These are phyloP conservation scores for Platorchestia sp. DNA, from an alignment of 1,140 invertebrate genomes.

Conservation along the genomic window DNA sequence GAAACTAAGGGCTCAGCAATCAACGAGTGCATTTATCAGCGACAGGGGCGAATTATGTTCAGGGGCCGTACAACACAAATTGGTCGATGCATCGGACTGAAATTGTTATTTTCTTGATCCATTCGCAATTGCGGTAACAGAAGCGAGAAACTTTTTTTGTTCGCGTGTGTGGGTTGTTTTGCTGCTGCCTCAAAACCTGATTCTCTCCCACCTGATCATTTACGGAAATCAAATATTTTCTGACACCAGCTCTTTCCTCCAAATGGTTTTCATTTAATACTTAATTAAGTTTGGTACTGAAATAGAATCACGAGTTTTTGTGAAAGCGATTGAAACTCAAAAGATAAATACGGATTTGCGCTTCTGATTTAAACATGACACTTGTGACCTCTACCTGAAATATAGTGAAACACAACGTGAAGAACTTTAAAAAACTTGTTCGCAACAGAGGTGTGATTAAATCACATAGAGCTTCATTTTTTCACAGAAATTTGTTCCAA, in stretches of 20 bases:
- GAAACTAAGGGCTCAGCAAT: not conserved
- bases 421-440: too few relatives aligned
- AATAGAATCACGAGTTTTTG: too few relatives aligned
- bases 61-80: not conserved
- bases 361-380: too few relatives aligned
- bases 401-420: too few relatives aligned
- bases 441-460: too few relatives aligned
- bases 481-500: too few relatives aligned
- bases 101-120: not conserved
- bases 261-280: not conserved
- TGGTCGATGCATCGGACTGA: not conserved
- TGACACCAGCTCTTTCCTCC: not conserved
- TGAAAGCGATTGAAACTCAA: too few relatives aligned
- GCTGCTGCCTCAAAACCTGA: not conserved
- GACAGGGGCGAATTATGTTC: not conserved
- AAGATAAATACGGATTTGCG: too few relatives aligned
- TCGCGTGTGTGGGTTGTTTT: not conserved
- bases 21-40: not conserved
- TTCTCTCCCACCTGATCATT: not conserved
- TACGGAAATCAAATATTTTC: not conserved
- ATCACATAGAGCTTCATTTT: too few relatives aligned
- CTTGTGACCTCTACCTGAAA: too few relatives aligned
- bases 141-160: not conserved
- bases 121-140: not conserved
- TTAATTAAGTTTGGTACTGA: not conserved